phyloP scores from a whole-genome alignment of 2,888 invertebrate species.

The Amphipoea oculea region DNA sequence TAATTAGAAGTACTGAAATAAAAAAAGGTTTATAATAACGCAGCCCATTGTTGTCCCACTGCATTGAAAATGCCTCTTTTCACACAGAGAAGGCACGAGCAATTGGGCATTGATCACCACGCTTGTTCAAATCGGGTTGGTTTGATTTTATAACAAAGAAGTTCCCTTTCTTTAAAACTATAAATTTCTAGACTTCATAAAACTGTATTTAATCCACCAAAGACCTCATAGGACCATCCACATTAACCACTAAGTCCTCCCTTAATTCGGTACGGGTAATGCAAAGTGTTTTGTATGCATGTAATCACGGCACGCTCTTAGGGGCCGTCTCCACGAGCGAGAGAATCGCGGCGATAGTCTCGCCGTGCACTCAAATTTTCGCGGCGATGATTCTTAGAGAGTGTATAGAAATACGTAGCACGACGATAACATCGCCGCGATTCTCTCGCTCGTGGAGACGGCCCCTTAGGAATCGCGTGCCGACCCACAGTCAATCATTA shows the following conservation, averaged over 20 bases:
- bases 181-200: too few species aligned
- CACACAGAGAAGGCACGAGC: too few species aligned
- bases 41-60: background rate
- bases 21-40: background rate
- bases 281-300: conserved; percentile 55
- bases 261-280: conserved; percentile 40
- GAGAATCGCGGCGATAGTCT: too few species aligned
- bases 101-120: too few species aligned
- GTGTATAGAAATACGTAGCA: too few species aligned
- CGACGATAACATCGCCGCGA: too few species aligned
- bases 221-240: conserved; percentile 17
- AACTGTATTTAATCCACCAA: background rate
- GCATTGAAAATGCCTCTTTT: too few species aligned
- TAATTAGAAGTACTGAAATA: background rate
- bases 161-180: too few species aligned
- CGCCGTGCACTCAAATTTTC: too few species aligned
- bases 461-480: conserved; percentile 55
- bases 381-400: too few species aligned
- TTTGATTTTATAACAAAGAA: background rate
- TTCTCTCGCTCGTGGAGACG: too few species aligned
- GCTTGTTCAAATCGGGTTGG: background rate
- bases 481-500: conserved; percentile 48
- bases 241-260: conserved; percentile 12
- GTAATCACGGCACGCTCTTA: conserved; percentile 47
- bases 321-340: too few species aligned